These are phyloP conservation scores for Cariama cristata DNA, from an alignment of 2,113 vertebrate species.

Conservation along the genomic window DNA sequence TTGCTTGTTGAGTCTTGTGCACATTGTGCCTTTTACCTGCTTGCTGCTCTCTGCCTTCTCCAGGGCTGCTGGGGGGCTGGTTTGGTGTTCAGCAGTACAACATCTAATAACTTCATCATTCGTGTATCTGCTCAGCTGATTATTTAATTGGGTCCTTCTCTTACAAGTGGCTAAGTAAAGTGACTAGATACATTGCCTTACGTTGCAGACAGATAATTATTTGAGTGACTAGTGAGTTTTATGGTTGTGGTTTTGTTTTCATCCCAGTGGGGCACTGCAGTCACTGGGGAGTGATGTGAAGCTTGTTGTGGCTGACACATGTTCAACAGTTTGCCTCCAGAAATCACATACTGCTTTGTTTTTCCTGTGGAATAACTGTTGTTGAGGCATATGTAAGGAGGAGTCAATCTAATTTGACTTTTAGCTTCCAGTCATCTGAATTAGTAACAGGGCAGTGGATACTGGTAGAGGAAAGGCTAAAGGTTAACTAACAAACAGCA, in stretches of 20 bases:
- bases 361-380: not conserved
- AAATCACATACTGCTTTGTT: not conserved
- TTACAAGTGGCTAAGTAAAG: not conserved
- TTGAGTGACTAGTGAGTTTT: not conserved
- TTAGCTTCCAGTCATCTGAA: not conserved
- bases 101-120: not conserved
- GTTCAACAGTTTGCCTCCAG: not conserved
- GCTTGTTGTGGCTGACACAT: not conserved
- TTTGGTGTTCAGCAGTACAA: not conserved
- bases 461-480: not conserved
- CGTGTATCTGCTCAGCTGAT: accelerated
- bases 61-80: accelerated
- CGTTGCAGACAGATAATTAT: not conserved
- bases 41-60: not conserved
- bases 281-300: not conserved
- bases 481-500: not conserved
- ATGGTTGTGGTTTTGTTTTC: not conserved
- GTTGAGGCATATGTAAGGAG: not conserved
- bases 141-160: not conserved
- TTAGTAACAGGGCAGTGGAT: not conserved
- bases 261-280: not conserved
- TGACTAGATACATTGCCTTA: not conserved
- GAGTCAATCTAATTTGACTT: not conserved
- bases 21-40: not conserved
- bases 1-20: not conserved